phyloP scores from a whole-genome alignment of 1,140 invertebrate species.

The Macrobrachium rosenbergii region DNA sequence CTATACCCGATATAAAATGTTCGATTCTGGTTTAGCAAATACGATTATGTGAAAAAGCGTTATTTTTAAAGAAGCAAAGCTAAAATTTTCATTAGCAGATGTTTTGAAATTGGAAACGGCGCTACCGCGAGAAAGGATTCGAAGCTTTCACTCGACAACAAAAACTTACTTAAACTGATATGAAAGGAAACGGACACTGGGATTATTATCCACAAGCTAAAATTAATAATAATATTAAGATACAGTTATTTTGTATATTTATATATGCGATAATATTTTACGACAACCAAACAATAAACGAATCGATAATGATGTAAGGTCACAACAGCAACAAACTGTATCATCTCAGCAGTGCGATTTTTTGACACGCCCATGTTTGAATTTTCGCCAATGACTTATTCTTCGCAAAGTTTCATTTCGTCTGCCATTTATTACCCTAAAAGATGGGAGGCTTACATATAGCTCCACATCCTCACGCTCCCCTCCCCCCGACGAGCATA shows the following conservation, averaged over 20 bases:
- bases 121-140: too few relatives aligned
- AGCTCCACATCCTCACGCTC: too few relatives aligned
- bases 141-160: too few relatives aligned
- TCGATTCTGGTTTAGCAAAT: neutral
- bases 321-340: neutral
- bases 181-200: too few relatives aligned
- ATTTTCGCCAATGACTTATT: too few relatives aligned
- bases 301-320: neutral
- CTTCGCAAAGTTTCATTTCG: too few relatives aligned
- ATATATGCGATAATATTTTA: neutral
- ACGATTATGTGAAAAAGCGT: neutral
- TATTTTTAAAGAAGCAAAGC: neutral
- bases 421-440: too few relatives aligned
- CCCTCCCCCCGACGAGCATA: too few relatives aligned
- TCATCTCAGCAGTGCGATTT: neutral
- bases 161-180: too few relatives aligned
- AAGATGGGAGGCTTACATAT: too few relatives aligned
- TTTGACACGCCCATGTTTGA: slow-evolving; percentile 16
- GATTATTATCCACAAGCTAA: too few relatives aligned
- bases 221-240: too few relatives aligned
- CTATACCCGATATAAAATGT: slow-evolving; percentile 2
- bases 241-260: neutral
- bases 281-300: neutral
- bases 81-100: neutral
- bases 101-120: neutral